Percentiles rank a stretch among this genome's conserved stretches.
These are phyloP conservation scores for Caenorhabditis japonica DNA, from an alignment of 2,888 invertebrate species.

Conservation along the genomic window DNA sequence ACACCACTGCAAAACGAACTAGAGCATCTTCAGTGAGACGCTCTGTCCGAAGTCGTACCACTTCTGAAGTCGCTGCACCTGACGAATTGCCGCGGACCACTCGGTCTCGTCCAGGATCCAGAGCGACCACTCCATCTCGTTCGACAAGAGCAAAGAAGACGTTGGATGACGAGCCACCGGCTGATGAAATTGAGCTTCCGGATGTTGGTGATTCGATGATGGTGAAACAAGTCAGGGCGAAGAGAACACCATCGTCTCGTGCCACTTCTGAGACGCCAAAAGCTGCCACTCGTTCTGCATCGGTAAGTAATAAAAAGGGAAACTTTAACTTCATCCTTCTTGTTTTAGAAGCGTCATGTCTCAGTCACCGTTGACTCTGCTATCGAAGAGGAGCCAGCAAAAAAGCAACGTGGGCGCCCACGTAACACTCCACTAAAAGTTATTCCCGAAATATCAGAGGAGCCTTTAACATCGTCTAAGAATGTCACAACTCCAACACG, in stretches of 20 bases:
- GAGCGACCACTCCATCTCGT: background rate
- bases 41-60: background rate
- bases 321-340: no score
- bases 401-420: conserved; percentile 10
- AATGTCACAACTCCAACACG: conserved; percentile 15
- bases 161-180: background rate
- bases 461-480: background rate
- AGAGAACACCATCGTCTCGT: conserved; percentile 1
- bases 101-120: background rate
- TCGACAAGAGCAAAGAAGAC: background rate
- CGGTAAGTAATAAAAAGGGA: background rate
- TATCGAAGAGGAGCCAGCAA: conserved; percentile 5
- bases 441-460: conserved; percentile 19
- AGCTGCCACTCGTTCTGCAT: conserved; percentile 1
- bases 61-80: background rate
- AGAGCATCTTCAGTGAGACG: background rate
- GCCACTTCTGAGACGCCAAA: conserved; percentile 8
- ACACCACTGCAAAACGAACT: background rate
- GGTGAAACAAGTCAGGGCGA: conserved; percentile 3
- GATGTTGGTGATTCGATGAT: background rate
- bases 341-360: conserved; percentile 19
- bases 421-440: conserved; percentile 7
- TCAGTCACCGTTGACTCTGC: background rate
- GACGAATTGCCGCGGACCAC: no score
- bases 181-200: background rate